Evolutionary conservation across 1,140 invertebrate species (phyloP), one percentile per base, ranked within the genome.

Genomic region (Caenorhabditis latens): DNA sequence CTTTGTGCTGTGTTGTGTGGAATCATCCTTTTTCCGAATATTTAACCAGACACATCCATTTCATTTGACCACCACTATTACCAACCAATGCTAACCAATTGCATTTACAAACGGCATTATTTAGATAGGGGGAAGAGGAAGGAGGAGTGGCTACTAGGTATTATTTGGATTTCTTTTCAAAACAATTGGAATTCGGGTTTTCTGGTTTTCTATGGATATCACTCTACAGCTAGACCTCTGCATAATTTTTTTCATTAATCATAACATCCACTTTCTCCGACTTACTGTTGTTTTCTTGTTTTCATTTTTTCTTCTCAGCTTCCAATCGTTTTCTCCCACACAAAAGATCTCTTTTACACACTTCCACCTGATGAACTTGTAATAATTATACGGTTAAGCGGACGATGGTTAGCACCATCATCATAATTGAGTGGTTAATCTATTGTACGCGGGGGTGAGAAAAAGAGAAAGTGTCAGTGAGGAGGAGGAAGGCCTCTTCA

Each of bases 381-480:
- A 79, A 79, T 79, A 79, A 50, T 79, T 79, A 50, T 79, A 79
- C 46, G 71, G 71, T 79, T 50, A 79, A 79, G 71, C 71, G 71
- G 71, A 79, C 71, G 71, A 79, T 79, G 71, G 71, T 79, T 79
- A 79, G 71, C 71, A 79, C 71, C 71, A 50, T 50, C 40, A 46
- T 71, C 46, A 50, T 79, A 79, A 79, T 79, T 79, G 71, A 50
- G 71, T 79, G 71, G 71, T 71, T 71, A 71, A 79, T 79, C 71
- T 79, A 79, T 79, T 79, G 71, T 79, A 79, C 71, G 71, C 43
- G 19, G 46, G 46, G 46, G 71, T 24, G 71, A 79, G 46, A 79
- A 79, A n/a, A 79, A 79, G 43, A 50, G 71, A 79, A 79, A 79
- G 46, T 14, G 21, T n/a, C 32, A 32, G 46, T 50, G 71, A 53